Percentiles rank a stretch among this genome's conserved stretches.
phyloP scores from a whole-genome alignment of 2,113 vertebrate genomes.

The Nycticryphes semicollaris region DNA sequence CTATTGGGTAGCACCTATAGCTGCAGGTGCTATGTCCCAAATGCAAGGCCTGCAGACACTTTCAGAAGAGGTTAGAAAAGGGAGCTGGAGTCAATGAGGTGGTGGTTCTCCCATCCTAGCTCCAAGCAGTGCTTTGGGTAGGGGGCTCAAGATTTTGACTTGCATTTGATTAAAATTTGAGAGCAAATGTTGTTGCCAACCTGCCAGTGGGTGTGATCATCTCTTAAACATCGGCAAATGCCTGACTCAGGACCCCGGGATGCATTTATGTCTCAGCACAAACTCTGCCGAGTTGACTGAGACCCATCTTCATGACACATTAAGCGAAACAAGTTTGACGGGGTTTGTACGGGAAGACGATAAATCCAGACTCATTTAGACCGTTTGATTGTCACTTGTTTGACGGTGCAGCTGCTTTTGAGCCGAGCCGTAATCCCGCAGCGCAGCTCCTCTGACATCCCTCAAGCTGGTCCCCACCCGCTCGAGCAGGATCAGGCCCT shows the following conservation, averaged over 20 bases:
- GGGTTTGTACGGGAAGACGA: slow-evolving; percentile 2
- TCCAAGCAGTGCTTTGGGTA: neutral
- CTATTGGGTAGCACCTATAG: neutral
- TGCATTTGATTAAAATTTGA: neutral
- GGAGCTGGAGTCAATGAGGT: rapidly evolving
- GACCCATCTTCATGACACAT: neutral
- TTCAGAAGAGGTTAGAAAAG: neutral
- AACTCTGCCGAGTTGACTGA: neutral
- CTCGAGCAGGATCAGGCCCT: neutral
- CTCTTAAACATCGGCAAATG: rapidly evolving
- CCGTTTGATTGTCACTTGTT: slow-evolving; percentile 24
- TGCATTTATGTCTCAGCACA: neutral
- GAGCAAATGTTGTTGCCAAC: rapidly evolving
- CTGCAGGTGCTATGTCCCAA: rapidly evolving
- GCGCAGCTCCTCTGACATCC: neutral
- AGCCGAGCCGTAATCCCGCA: neutral
- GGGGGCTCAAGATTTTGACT: neutral
- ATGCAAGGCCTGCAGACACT: neutral
- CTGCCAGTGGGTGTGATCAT: neutral
- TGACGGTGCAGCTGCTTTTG: neutral
- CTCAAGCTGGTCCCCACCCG: neutral
- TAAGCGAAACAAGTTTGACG: neutral
- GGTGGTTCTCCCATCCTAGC: neutral
- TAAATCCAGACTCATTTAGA: slow-evolving; percentile 23
- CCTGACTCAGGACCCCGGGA: neutral